Conservation (phyloP, 2,888 invertebrate species). For the Lacanobia oleracea region DNA sequence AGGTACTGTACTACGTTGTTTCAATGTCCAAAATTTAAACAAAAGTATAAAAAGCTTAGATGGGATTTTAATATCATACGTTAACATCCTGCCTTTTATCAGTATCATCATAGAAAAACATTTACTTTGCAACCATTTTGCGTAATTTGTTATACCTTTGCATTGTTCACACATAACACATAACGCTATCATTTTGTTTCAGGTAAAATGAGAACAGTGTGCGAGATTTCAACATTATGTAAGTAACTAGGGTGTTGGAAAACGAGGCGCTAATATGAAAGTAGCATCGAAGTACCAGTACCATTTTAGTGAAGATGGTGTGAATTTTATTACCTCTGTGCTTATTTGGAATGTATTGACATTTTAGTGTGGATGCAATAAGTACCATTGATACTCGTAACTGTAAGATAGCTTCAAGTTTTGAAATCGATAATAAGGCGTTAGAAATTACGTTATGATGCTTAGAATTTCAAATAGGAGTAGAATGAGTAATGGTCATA, state of each 20-base stretch:
- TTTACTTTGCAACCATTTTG: constrained; percentile 33
- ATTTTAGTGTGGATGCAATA: constrained; percentile 17
- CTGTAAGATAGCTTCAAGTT: background rate
- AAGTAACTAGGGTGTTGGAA: constrained; percentile 52
- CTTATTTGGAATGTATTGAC: constrained; percentile 35
- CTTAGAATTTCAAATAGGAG: background rate
- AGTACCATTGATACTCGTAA: constrained; percentile 17
- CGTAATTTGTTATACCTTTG: constrained; percentile 40
- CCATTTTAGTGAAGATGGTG: constrained; percentile 46
- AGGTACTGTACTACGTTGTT: background rate
- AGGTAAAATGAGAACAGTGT: constrained; percentile 61
- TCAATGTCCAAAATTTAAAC: background rate
- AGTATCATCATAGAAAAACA: constrained; percentile 35
- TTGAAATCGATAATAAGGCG: constrained; percentile 10
- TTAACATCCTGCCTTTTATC: constrained; percentile 14
- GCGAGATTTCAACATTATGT: constrained; percentile 57
- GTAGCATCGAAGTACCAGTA: constrained; percentile 30
- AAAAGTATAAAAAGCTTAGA: background rate
- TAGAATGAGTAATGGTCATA: background rate
- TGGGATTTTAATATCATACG: constrained; percentile 13
- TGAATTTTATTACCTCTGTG: constrained; percentile 51
- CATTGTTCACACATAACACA: constrained; percentile 42
- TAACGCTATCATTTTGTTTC: constrained; percentile 64
- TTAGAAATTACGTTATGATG: background rate
- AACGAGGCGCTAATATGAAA: constrained; percentile 50